Percentiles rank a stretch among this genome's conserved stretches.
Conservation (phyloP, 2,797 vertebrate species). For the Anolis apletophallus region DNA sequence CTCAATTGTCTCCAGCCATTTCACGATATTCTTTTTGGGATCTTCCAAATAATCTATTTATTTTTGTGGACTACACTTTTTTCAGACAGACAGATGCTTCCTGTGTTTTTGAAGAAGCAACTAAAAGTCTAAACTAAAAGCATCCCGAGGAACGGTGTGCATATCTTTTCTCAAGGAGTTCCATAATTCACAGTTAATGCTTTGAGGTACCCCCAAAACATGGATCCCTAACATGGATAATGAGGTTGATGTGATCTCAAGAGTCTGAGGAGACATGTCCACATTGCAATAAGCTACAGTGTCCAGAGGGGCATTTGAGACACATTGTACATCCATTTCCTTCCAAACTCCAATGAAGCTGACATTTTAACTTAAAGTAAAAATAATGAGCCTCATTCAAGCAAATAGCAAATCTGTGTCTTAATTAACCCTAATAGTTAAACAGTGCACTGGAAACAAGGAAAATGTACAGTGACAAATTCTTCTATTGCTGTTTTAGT, state of each 20-base stretch:
- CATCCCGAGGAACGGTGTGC: background rate
- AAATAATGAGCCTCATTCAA: background rate
- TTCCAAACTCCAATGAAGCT: background rate
- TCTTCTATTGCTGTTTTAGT: background rate
- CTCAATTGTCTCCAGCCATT: no score
- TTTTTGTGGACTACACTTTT: background rate
- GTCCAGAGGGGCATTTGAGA: no score
- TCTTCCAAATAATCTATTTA: background rate
- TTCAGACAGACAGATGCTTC: background rate
- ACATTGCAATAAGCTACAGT: background rate
- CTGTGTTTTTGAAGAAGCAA: background rate
- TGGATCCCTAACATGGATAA: background rate
- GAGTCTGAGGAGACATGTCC: background rate
- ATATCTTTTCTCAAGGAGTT: background rate
- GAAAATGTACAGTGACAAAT: background rate
- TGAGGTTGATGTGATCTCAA: background rate
- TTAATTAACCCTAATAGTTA: background rate
- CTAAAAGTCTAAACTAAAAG: background rate
- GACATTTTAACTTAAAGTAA: no score
- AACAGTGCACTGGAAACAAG: background rate
- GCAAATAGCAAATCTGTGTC: background rate
- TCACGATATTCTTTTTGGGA: no score
- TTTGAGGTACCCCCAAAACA: background rate
- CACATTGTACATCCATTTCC: background rate
- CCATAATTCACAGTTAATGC: background rate